Evolutionary conservation across 2,113 vertebrate genomes (phyloP), one percentile per base, ranked within the genome.

Genomic region (human (Homo sapiens)): DNA sequence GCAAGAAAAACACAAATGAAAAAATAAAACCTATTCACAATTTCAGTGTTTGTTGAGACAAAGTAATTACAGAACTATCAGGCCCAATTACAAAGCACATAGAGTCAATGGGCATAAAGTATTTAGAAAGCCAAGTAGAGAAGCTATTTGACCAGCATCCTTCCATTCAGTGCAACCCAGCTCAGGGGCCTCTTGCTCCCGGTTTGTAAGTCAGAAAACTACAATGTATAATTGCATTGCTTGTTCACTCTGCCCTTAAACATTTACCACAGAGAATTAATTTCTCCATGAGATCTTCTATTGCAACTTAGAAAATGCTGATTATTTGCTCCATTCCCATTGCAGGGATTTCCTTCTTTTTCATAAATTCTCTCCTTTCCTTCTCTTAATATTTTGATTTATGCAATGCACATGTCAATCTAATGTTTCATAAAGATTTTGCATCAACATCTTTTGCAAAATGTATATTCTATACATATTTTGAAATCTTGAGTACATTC

Each of bases 11-110:
- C 80, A 97, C 64, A 89, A 97, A 84, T n/a, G 52, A 90, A 87
- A 93, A 80, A 97, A 90, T 75, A 95, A 94, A 97, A 94, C 80
- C 76, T 93, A 59, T 93, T 97, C 70, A 79, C 93, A 96, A 96
- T 96, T 94, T 96, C 45, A 90, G n/a, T 96, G 90, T 97, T 98
- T 98, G 94, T 89, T 86, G 79, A 96, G 72, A 95, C 88, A 90
- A 82, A 96, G 81, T 95, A 97, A 98, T 98, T 98, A 95, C 72
- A 96, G 72, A 98, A 55, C 92, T 75, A 97, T 96, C 90, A 93
- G 70, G 35, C 50, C 48, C 94, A 96, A 96, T 98, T 97, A 95
- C 96, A 96, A 95, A 97, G 78, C 90, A 96, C 90, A 98, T 90
- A 93, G 81, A 94, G 93, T 93, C 78, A 95, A 95, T 93, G 97